Evolutionary conservation across 2,113 vertebrate species (phyloP).

Genomic region (Greenwoodochromis staneri): DNA sequence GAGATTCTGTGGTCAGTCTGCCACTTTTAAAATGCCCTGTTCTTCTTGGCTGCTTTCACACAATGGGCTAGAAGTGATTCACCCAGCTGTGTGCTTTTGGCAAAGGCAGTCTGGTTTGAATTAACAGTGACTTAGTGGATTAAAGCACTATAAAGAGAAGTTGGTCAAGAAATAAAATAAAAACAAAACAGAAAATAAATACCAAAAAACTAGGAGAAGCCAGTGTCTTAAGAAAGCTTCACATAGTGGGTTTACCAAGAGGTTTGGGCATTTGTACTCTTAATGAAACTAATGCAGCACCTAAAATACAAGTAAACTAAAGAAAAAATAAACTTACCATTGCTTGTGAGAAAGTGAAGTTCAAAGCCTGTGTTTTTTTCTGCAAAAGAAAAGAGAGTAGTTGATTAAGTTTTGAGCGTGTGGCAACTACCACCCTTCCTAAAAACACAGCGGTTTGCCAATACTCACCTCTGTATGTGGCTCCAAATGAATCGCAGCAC

Average conservation of each 20-base stretch:
- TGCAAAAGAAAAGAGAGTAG: not conserved
- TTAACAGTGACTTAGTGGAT: not conserved
- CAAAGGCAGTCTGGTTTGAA: not conserved
- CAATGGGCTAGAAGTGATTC: constrained; percentile 3
- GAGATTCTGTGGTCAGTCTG: constrained; percentile 16
- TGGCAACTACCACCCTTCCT: not conserved
- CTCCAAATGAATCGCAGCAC: not conserved
- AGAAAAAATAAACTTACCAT: constrained; percentile 51
- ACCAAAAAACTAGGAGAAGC: not conserved
- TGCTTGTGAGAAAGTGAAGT: not conserved
- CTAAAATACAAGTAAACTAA: not conserved
- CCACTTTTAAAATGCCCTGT: constrained; percentile 22
- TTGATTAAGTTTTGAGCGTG: not conserved
- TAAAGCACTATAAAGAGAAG: not conserved
- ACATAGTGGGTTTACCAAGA: not conserved
- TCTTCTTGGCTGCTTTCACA: constrained; percentile 40
- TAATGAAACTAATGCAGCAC: not conserved
- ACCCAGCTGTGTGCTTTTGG: not conserved
- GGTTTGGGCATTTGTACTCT: not conserved
- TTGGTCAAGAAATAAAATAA: not conserved
- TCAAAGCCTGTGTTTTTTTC: not conserved
- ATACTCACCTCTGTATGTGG: constrained; percentile 4
- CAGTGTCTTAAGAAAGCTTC: not conserved
- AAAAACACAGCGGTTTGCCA: not conserved
- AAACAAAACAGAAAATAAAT: not conserved